Base-by-base conservation (phyloP, 2,888 invertebrate genomes). In the Subacronicta megacephala region DNA sequence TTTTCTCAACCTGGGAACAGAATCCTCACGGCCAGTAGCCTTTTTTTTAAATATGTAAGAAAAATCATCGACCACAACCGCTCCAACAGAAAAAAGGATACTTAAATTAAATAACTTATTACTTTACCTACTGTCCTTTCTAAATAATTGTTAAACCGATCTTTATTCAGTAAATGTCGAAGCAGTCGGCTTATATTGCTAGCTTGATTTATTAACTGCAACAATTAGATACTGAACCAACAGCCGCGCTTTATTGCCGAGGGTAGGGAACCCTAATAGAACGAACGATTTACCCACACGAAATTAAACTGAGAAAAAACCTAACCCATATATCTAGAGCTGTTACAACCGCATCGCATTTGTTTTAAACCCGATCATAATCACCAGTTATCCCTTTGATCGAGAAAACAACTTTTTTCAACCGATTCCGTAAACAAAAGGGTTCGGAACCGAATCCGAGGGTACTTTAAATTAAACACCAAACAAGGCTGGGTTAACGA, bases 381-480 rank as follows among this genome's bases (percentile, higher is more conserved):
- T 77, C 73, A 62, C 68, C 78, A 75, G 81, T 82, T 76, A 82
- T 78, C 80, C 75, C 66, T 75, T 75, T 80, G 80, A 81, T 80
- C 81, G 71, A 59, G 70, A 81, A 78, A 69, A 64, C 62, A 37
- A 69, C 9, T 29, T 64, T 70, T 74, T 75, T 73, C 54, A 54
- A 55, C 52, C 59, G 51, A 70, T 70, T 69, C 46, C 60, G 71
- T 66, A 77, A 77, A 79, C 73, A 77, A 66, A 72, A 75, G 75
- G 75, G 79, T 75, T 67, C 6, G 50, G 57, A 67, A 60, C 69
- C 72, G 73, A 55, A 58, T 58, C 33, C 51, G 64, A 47, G 69
- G 66, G 66, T 62, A 71, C 69, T 78, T 75, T 76, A 70, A 78
- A 79, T 77, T 79, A 78, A 79, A 78, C 76, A 62, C 56, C 53